Base-by-base conservation (phyloP, 2,888 invertebrate genomes). In the Melieria crassipennis region DNA sequence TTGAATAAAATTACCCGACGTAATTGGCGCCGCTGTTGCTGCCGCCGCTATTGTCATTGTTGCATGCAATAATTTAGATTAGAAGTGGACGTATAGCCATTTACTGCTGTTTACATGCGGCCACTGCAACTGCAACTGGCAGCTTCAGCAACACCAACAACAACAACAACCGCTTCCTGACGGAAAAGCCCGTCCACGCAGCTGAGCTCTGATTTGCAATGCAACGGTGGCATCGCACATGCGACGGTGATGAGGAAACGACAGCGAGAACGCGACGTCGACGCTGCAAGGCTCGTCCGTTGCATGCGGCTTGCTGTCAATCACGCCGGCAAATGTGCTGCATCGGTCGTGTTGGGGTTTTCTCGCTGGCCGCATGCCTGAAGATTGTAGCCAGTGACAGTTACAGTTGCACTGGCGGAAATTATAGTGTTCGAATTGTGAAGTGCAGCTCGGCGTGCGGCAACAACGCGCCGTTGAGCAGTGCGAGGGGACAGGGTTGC, bases 351-450 rank as follows among this genome's bases (percentile, higher is more conserved):
- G 46, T 11, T 11, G 16, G 45, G n/a, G 30, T 61, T 52, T 67
- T 60, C 45, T 52, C 50, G 67, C 60, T n/a, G 45, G 60, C 11
- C 57, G 48, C 60, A 45, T 52, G 52, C 9, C 46, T 64, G 47
- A 43, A 67, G 61, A 67, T 67, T 60, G 48, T 52, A 45, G 60
- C 30, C 73, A 72, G 83, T 83, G 83, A 81, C 84, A 83, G 80
- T 83, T 82, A 80, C 83, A 83, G 82, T 82, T 83, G 82, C 83
- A 82, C 80, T 83, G 82, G 80, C 77, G 80, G 81, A 81, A 78
- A 77, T 75, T 74, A 75, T 71, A 62, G 72, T 71, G 73, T 76
- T 76, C 73, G 60, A 60, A 50, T 16, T 61, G 16, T 50, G 30
- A 30, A 30, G 30, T 30, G 30, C 30, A 30, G 30, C 30, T 30